Evolutionary conservation across 30 jellyfish, hydroid and myxozoan genomes (phyloP).

Genomic region (Aurelia sp.): DNA sequence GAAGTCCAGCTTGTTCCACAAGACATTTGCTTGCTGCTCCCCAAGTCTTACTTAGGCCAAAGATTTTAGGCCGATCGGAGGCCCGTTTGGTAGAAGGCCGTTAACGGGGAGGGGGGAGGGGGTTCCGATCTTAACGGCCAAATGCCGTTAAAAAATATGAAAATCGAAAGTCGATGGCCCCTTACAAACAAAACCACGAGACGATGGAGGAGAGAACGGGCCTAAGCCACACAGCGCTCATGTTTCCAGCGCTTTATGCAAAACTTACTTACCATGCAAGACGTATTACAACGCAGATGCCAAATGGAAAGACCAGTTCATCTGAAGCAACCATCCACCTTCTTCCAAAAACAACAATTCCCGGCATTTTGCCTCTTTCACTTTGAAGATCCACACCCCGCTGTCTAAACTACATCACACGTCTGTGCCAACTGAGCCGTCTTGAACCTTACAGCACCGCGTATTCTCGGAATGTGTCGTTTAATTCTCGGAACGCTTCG

Average conservation of each 20-base stretch:
- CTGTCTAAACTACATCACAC: background rate
- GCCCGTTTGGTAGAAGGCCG: no score
- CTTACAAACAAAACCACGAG: background rate
- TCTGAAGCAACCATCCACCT: constrained; percentile 94
- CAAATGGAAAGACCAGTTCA: constrained; percentile 89
- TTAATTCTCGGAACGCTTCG: no score
- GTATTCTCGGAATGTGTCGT: no score
- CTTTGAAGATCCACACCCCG: constrained; percentile 1
- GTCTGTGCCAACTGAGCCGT: background rate
- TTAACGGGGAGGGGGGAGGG: no score
- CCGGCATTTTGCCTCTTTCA: constrained; percentile 78
- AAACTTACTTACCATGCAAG: constrained; percentile 76
- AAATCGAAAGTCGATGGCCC: no score
- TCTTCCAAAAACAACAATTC: constrained; percentile 73
- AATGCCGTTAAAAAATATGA: no score
- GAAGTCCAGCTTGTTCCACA: no score
- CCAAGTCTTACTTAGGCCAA: no score
- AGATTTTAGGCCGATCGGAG: no score
- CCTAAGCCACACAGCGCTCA: background rate
- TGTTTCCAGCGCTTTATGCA: background rate
- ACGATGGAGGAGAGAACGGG: background rate
- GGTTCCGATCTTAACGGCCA: no score
- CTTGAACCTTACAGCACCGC: no score
- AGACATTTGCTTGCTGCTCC: no score
- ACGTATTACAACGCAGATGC: constrained; percentile 64